Conservation (phyloP, 2,113 vertebrate species). For the Hiodon alosoides region DNA sequence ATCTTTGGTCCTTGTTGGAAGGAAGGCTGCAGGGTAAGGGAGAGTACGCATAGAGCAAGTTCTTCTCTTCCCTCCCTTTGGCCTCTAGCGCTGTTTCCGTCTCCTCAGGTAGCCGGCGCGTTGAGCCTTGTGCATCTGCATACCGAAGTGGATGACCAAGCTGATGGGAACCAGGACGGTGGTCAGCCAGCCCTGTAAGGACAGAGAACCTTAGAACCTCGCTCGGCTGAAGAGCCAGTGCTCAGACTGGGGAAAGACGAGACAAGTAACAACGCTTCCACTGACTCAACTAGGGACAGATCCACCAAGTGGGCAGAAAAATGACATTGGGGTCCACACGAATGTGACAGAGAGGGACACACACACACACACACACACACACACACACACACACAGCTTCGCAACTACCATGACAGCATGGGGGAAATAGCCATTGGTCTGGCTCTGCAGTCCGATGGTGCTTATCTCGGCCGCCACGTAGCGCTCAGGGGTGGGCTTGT, state of each 20-base stretch:
- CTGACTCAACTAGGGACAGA: no score
- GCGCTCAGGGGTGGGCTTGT: constrained; percentile 72
- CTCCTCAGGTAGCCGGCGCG: constrained; percentile 71
- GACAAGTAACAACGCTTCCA: no score
- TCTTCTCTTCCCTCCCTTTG: not conserved
- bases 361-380: not conserved
- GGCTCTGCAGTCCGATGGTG: constrained; percentile 76
- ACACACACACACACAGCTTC: not conserved
- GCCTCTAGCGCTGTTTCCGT: constrained; percentile 60
- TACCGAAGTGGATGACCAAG: constrained; percentile 49
- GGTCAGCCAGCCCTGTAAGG: constrained; percentile 67
- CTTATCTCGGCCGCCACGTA: constrained; percentile 78
- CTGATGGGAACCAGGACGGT: constrained; percentile 56
- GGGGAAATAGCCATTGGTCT: constrained; percentile 78
- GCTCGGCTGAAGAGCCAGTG: no score
- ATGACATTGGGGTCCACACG: not conserved
- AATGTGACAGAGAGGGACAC: not conserved
- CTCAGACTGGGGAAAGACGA: no score
- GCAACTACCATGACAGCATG: constrained; percentile 74
- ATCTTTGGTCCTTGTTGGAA: not conserved
- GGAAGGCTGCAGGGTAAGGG: not conserved
- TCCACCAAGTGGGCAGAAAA: no score
- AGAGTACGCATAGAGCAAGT: not conserved
- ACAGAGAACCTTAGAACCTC: not conserved
- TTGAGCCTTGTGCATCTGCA: constrained; percentile 56